Evolutionary conservation across 1,140 invertebrate genomes (phyloP), one percentile per base, ranked within the genome.

Genomic region (Schlechtendalia chinensis): DNA sequence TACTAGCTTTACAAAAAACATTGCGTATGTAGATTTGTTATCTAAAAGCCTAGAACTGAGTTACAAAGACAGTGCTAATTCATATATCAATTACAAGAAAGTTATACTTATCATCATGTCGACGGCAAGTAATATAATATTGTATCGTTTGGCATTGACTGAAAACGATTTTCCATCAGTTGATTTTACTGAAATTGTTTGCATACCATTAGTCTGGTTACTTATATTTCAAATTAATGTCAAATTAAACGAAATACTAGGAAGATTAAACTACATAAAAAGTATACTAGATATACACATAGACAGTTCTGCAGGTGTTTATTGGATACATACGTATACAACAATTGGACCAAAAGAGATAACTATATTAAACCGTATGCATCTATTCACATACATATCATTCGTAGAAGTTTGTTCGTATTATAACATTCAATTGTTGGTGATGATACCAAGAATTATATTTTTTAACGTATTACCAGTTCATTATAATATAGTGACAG

Each of bases 401-500:
- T 67, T 50, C 45, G n/a, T 45, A 61, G 39, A 79, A 47, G 56
- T 79, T 47, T 79, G 58, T 80, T 47, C 53, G 45, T 69, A 50
- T 61, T 82, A 82, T 27, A 67, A 77, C 17, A 58, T 67, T 58
- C 75, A 82, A 72, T 53, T 80, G 39, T 45, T 82, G n/a, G 54
- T 80, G 4, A 24, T 80, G 24, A 67, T 82, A 80, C 65, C 67
- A 19, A 19, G 81, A n/a, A 58, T 80, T 11, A 80, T 80, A 47
- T 65, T 74, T 69, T 82, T 56, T 32, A 79, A 69, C 45, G 75
- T 82, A 22, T 24, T 82, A 1, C 81, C 81, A 45, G 63, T 80
- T 53, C 77, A 82, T 80, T 82, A 80, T 47, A 82, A 80, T 74
- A 67, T 82, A 24, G 77, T 82, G 14, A 63, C 75, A 39, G 54